Percentiles rank a stretch among this genome's conserved stretches.
Evolutionary conservation across 2,888 invertebrate genomes (phyloP).

Genomic region (Cactoblastis cactorum): DNA sequence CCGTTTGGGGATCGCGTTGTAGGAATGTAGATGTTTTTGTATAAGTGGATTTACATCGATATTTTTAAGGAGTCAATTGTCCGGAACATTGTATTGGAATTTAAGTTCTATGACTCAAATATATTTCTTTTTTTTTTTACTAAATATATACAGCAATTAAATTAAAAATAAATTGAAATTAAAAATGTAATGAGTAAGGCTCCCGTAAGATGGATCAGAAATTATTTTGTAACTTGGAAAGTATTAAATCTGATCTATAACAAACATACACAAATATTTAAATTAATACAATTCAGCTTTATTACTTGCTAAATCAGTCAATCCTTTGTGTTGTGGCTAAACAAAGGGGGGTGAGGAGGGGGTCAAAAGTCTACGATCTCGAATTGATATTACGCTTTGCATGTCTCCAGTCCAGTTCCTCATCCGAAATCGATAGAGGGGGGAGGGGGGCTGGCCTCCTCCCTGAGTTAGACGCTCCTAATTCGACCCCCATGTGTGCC

Average conservation of each 20-base stretch:
- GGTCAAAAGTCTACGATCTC: conserved; percentile 32
- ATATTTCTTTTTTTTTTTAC: too few species aligned
- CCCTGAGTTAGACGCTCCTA: conserved; percentile 66
- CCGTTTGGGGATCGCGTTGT: conserved; percentile 2
- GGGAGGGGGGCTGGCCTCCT: conserved; percentile 50
- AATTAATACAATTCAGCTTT: neutral
- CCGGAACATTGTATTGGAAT: too few species aligned
- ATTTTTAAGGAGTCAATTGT: too few species aligned
- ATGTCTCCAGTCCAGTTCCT: conserved; percentile 77
- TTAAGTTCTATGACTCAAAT: too few species aligned
- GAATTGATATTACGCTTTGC: conserved; percentile 74
- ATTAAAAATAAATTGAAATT: too few species aligned
- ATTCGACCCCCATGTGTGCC: conserved; percentile 60
- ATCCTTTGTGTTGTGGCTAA: neutral
- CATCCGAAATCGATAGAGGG: conserved; percentile 76
- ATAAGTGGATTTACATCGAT: too few species aligned
- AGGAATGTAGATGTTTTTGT: neutral
- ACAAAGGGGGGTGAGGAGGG: conserved; percentile 38
- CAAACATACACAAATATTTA: neutral
- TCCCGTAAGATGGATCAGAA: too few species aligned
- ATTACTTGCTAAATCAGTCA: neutral
- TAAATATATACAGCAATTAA: too few species aligned
- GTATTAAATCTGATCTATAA: neutral
- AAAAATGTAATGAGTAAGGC: too few species aligned
- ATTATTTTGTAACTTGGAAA: too few species aligned